Conservation (phyloP, 2,888 invertebrate genomes). For the Drosophila demipolita region DNA sequence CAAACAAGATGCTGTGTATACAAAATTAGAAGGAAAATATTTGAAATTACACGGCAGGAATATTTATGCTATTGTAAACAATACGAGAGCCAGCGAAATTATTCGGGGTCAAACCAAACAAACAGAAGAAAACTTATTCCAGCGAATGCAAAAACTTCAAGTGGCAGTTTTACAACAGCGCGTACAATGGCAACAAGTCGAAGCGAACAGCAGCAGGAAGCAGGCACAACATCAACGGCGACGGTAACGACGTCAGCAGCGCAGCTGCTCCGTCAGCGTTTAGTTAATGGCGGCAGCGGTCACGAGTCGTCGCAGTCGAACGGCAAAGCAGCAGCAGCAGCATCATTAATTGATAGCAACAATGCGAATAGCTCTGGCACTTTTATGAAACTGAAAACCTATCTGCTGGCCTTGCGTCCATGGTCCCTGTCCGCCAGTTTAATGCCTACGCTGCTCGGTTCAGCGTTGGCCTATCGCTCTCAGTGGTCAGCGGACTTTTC, state of each 20-base stretch:
- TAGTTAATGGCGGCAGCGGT: conserved; percentile 49
- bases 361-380: conserved; percentile 81
- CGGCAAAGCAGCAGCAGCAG: conserved; percentile 39
- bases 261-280: conserved; percentile 44
- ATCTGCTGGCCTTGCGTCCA: conserved; percentile 94
- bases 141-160: conserved; percentile 48
- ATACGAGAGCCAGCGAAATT: conserved; percentile 41
- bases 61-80: conserved; percentile 76
- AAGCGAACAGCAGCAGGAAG: conserved; percentile 45
- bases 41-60: conserved; percentile 40
- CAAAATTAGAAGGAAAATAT: conserved; percentile 68
- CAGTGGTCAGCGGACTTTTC: conserved; percentile 91
- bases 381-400: conserved; percentile 94
- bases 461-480: conserved; percentile 94
- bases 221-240: conserved; percentile 15
- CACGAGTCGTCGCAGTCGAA: conserved; percentile 39
- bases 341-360: conserved; percentile 4
- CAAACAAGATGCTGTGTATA: conserved; percentile 75
- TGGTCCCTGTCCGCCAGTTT: conserved; percentile 97
- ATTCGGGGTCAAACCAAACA: conserved; percentile 43
- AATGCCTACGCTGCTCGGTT: conserved; percentile 95
- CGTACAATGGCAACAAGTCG: conserved; percentile 71
- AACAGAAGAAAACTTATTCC: conserved; percentile 23
- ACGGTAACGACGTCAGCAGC: conserved; percentile 18
- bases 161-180: conserved; percentile 40